Evolutionary conservation across 2,888 invertebrate genomes (phyloP).

Genomic region (Laspeyria flexula): DNA sequence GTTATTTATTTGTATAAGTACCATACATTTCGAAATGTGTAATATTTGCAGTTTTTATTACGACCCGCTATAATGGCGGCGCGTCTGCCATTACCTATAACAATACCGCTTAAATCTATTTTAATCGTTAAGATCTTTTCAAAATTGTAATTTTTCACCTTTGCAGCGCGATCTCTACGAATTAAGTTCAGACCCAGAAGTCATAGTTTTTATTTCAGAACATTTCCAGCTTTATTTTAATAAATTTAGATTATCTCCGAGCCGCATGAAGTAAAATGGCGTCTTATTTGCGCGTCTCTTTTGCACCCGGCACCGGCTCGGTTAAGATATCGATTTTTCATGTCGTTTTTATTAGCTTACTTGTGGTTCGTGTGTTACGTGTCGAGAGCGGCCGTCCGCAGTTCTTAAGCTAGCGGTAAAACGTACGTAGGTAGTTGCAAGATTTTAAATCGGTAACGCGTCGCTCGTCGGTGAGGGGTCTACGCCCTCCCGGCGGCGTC

Average conservation of each 20-base stretch:
- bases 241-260: constrained; percentile 67
- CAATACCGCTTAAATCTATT: constrained; percentile 67
- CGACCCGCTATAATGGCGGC: constrained; percentile 79
- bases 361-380: constrained; percentile 49
- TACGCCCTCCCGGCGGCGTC: constrained; percentile 46
- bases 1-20: constrained; percentile 29
- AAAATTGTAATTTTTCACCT: constrained; percentile 74
- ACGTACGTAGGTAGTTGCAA: constrained; percentile 71
- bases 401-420: constrained; percentile 44
- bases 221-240: constrained; percentile 65
- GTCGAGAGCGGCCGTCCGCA: constrained; percentile 55
- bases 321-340: constrained; percentile 60
- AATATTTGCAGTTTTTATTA: constrained; percentile 62
- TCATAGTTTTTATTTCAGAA: constrained; percentile 81
- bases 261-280: constrained; percentile 85
- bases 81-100: constrained; percentile 72
- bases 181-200: constrained; percentile 62
- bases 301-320: constrained; percentile 75
- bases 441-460: constrained; percentile 82
- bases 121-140: constrained; percentile 76
- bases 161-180: constrained; percentile 72
- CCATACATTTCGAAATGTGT: constrained; percentile 49
- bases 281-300: constrained; percentile 80
- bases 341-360: constrained; percentile 47
- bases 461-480: constrained; percentile 44